A percentile compares a stretch with the other conserved stretches of the same genome.
Conservation (phyloP, 2,797 vertebrate species). For the Meda fulgida region DNA sequence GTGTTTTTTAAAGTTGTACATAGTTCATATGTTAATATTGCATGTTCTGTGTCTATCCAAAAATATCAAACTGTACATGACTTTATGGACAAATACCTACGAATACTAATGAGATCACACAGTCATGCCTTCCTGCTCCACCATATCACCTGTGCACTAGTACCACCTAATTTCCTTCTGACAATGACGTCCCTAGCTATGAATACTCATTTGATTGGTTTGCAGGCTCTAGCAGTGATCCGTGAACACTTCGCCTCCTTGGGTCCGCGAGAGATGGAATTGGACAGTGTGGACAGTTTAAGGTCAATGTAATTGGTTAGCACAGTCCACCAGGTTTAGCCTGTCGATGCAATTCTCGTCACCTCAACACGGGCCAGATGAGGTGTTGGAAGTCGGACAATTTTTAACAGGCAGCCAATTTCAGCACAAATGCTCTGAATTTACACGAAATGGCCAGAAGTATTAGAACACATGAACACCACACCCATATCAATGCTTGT, state of each 20-base stretch:
- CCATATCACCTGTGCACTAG: background rate
- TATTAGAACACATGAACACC: slow-evolving; percentile 7
- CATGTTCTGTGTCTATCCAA: background rate
- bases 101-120: background rate
- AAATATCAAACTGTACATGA: background rate
- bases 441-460: background rate
- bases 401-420: background rate
- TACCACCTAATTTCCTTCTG: background rate
- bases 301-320: slow-evolving; percentile 66
- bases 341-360: background rate
- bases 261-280: slow-evolving; percentile 51
- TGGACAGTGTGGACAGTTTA: slow-evolving; percentile 60
- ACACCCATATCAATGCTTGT: background rate
- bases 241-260: slow-evolving; percentile 39
- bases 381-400: background rate
- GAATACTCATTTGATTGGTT: slow-evolving; percentile 7
- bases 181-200: slow-evolving; percentile 19
- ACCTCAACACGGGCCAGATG: slow-evolving; percentile 3
- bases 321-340: slow-evolving; percentile 42
- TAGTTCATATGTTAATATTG: background rate
- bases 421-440: background rate
- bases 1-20: background rate
- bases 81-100: background rate
- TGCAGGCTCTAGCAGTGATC: slow-evolving; percentile 43
- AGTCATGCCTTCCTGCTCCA: background rate